Base-by-base conservation (phyloP, 2,888 invertebrate genomes). In the Meteorus colon region DNA sequence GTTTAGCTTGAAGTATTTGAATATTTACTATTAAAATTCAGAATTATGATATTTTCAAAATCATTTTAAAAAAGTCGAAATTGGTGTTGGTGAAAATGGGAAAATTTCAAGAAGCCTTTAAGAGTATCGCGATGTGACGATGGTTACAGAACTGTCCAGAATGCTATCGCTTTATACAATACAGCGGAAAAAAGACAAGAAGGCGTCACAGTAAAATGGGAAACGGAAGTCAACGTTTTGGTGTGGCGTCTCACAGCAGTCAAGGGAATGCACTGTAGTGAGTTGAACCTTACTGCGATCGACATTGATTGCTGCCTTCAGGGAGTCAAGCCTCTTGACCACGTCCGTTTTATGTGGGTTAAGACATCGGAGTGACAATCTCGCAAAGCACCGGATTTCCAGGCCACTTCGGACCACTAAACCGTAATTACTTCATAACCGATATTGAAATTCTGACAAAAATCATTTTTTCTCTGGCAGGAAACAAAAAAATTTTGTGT, bases 251-350 rank as follows among this genome's bases (percentile, higher is more conserved):
- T 45, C 68, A 45, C 29, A 29, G 29, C 10, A 68, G 34, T 51
- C 34, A n/a, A 69, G 69, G 55, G 69, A 69, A 69, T 59, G 24
- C 37, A 29, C 59, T 69, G 37, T 24, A 37, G 69, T 51, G 63
- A 48, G 59, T 48, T 29, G 37, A 24, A 70, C 41, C 31, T 60
- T 12, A 55, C 29, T 63, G 70, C n/a, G n/a, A 74, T 27, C 29
- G 75, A 75, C 70, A 75, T 75, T 75, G 75, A 75, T 71, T 70
- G 65, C 70, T 71, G 65, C 70, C 70, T 55, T 70, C 55, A 63
- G 75, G 66, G 51, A 27, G 14, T 16, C 66, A 41, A 41, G 63
- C 37, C 29, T 63, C 62, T 51, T 68, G 74, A 68, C 31, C 60
- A 29, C 59, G 63, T 74, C 45, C 16, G 41, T 71, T 66, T 59